Conservation (phyloP, 2,113 vertebrate genomes). For the Boulengeromyrus knoepffleri region DNA sequence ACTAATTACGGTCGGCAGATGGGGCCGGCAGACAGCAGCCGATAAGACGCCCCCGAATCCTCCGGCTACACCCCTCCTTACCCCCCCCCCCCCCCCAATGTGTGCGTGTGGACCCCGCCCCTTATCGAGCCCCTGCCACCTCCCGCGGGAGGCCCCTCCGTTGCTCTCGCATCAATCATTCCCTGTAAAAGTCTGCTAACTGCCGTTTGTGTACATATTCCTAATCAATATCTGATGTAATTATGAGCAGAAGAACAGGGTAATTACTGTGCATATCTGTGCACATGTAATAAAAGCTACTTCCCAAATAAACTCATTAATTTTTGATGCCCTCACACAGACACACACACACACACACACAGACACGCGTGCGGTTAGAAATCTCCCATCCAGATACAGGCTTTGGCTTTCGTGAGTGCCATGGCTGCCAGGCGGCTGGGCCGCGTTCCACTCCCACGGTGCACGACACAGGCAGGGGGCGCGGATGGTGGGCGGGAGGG, state of each 20-base stretch:
- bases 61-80: neutral
- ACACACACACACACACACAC: neutral
- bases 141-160: neutral
- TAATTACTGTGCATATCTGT: neutral
- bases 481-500: neutral
- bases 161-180: neutral
- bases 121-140: neutral
- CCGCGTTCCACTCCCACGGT: neutral
- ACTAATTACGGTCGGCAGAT: slow-evolving; percentile 50
- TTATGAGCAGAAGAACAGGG: neutral
- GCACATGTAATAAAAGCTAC: neutral
- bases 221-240: slow-evolving; percentile 1
- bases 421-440: neutral
- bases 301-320: neutral
- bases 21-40: slow-evolving; percentile 37
- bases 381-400: neutral
- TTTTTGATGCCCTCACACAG: neutral
- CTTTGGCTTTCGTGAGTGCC: neutral
- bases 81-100: neutral
- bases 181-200: neutral
- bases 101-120: neutral
- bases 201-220: neutral
- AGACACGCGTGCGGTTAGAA: neutral
- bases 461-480: neutral
- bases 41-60: slow-evolving; percentile 17